Conservation (phyloP, 2,113 vertebrate species). For the Macrotus californicus region DNA sequence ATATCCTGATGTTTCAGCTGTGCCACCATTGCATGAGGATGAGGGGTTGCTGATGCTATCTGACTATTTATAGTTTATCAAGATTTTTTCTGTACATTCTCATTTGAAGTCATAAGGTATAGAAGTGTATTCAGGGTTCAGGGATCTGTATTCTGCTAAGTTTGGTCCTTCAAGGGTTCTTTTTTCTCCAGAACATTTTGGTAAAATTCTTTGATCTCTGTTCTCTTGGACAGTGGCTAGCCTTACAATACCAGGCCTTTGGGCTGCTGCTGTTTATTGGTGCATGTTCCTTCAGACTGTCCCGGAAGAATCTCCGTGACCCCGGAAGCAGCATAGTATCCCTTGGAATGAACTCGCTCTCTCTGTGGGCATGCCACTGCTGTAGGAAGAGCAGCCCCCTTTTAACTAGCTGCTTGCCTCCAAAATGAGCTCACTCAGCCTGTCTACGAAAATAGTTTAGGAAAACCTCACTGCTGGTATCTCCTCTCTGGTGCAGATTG, state of each 20-base stretch:
- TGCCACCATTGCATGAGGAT: neutral
- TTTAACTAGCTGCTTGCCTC: conserved; percentile 7
- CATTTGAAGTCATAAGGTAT: neutral
- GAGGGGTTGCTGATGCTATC: neutral
- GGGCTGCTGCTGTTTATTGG: conserved; percentile 31
- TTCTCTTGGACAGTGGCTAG: conserved; percentile 49
- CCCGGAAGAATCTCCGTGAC: conserved; percentile 27
- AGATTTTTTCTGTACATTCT: neutral
- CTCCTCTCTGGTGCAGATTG: conserved; percentile 86
- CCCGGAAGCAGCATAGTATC: conserved; percentile 8
- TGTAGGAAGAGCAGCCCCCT: conserved; percentile 17
- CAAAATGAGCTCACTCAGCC: conserved; percentile 22
- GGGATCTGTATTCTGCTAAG: conserved; percentile 16
- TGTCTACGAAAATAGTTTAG: conserved; percentile 5
- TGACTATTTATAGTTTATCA: neutral
- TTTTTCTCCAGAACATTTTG: conserved; percentile 24
- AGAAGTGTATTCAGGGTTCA: neutral
- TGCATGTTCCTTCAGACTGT: conserved; percentile 37
- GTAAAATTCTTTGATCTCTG: conserved; percentile 39
- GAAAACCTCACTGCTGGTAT: conserved; percentile 56
- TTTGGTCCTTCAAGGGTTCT: conserved; percentile 18
- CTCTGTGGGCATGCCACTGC: neutral
- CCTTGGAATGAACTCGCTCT: conserved; percentile 23
- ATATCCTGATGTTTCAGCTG: neutral
- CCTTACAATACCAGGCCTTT: neutral